Base-by-base conservation (phyloP, 2,113 vertebrate species). In the Oncorhynchus masou region DNA sequence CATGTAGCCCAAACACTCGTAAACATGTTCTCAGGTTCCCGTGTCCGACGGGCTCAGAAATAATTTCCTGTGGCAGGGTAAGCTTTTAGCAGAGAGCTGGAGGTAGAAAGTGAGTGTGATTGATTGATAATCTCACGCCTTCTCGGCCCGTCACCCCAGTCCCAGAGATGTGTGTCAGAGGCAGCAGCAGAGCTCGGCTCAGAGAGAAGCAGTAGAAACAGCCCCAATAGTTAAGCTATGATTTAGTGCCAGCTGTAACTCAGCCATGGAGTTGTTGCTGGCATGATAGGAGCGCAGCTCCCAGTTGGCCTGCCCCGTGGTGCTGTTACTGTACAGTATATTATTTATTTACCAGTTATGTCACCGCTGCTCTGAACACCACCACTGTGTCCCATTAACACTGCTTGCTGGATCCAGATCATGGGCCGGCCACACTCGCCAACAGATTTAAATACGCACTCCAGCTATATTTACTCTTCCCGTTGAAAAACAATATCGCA, bases 261-360 rank as follows among this genome's bases (percentile, higher is more conserved):
- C 59, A 22, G 59, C 59, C 59, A 62, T 22, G 19, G n/a, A 81
- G 73, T 67, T 75, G 79, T 75, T 80, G 77, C 79, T 88, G 86
- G 86, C 88, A 81, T 82, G 84, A 88, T 70, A 82, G 76, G 81
- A 84, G 71, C 75, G 74, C 73, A 39, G 70, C 81, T 79, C 80
- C 82, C 81, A 1, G 51, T 54, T 54, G 51, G 51, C 51, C 51
- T 80, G 78, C 74, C 54, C 71, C 11, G 59, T 70, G 72, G 20
- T 15, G 73, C 45, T 73, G 71, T 74, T 82, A 71, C 62, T 69
- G 76, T 59, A 82, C 60, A 81, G 81, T 70, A 68, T 72, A 81
- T 90, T 86, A 91, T 86, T 90, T 88, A 91, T 89, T 80, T 79
- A 88, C 83, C 78, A 25, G 84, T 15, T 67, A 81, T 77, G 85